Evolutionary conservation across 2,113 vertebrate genomes (phyloP).

Genomic region (Acanthisitta chloris): DNA sequence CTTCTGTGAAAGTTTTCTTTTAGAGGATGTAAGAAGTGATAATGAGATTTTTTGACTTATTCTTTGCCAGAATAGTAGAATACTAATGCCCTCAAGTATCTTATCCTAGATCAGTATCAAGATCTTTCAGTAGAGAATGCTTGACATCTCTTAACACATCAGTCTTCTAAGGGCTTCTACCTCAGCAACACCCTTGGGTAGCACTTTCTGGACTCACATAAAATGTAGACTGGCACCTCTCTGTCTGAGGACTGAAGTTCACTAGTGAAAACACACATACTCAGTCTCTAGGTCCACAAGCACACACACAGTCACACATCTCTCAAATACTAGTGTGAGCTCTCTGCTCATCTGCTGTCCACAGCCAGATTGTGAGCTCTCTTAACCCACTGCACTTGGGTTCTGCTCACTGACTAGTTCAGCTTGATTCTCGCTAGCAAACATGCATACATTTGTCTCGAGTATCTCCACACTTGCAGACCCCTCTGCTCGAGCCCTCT

Average conservation of each 20-base stretch:
- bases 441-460: accelerated
- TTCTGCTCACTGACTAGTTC: neutral
- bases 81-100: neutral
- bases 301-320: neutral
- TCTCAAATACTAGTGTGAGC: neutral
- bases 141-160: neutral
- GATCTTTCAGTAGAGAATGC: neutral
- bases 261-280: accelerated
- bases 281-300: neutral
- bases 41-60: neutral
- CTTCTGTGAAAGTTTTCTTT: neutral
- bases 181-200: neutral
- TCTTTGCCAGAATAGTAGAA: neutral
- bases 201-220: neutral
- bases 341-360: neutral
- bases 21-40: neutral
- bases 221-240: neutral
- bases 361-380: neutral
- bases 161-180: neutral
- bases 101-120: neutral
- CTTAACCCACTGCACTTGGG: accelerated
- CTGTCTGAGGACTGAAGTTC: neutral
- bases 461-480: neutral
- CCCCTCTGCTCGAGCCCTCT: neutral
- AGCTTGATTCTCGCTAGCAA: neutral